phyloP scores from a whole-genome alignment of 1,140 invertebrate species.

The Aphelenchoides avenae region DNA sequence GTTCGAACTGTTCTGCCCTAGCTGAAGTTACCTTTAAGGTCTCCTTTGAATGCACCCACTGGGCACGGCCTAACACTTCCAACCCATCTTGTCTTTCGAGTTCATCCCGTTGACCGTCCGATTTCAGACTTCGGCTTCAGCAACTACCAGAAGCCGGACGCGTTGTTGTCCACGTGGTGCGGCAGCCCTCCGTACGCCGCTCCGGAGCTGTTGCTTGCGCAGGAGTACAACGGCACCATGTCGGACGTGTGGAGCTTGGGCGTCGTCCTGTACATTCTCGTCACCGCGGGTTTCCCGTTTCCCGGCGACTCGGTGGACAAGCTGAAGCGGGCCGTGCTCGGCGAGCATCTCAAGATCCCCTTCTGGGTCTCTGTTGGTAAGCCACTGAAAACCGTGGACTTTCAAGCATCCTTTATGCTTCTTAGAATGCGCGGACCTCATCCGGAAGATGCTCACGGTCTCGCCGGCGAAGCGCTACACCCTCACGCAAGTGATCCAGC shows the following conservation, averaged over 20 bases:
- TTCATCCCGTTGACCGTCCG: too few relatives aligned
- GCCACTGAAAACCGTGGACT: too few relatives aligned
- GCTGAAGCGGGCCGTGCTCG: conserved; percentile 41
- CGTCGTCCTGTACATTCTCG: conserved; percentile 85
- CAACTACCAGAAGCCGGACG: conserved; percentile 79
- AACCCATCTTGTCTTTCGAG: background rate
- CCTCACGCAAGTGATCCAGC: conserved; percentile 32
- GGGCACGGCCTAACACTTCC: too few relatives aligned
- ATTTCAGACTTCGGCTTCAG: conserved; percentile 82
- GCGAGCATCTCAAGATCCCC: conserved; percentile 43
- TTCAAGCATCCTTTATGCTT: too few relatives aligned
- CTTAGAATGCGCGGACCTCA: conserved; percentile 44
- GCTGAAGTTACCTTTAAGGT: too few relatives aligned
- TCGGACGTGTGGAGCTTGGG: conserved; percentile 95
- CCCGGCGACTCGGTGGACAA: conserved; percentile 49
- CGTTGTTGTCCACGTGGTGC: conserved; percentile 86
- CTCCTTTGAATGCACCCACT: too few relatives aligned
- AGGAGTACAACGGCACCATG: conserved; percentile 88
- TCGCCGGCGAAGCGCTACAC: conserved; percentile 39
- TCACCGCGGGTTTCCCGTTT: conserved; percentile 68
- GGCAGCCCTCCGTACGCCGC: conserved; percentile 90
- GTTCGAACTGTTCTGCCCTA: too few relatives aligned
- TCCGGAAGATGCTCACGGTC: conserved; percentile 46
- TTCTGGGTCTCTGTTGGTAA: conserved; percentile 50
- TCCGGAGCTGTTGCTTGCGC: conserved; percentile 92